Evolutionary conservation across 2,888 invertebrate genomes (phyloP).

Genomic region (Cosmia trapezina): DNA sequence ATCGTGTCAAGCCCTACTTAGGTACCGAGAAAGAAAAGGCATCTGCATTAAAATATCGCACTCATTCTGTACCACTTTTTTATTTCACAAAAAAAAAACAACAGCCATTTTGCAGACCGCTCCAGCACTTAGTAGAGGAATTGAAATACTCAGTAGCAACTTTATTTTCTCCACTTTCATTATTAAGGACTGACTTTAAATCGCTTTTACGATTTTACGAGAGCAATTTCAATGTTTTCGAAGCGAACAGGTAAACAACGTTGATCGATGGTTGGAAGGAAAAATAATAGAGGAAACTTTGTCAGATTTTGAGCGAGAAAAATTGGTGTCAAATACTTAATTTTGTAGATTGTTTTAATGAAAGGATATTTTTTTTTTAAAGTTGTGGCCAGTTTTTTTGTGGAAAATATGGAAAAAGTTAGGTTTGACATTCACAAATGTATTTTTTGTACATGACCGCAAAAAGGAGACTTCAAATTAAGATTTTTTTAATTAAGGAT

Average conservation of each 20-base stretch:
- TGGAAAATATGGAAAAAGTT: no score
- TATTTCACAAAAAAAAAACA: constrained; percentile 34
- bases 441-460: no score
- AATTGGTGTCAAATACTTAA: constrained; percentile 11
- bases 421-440: no score
- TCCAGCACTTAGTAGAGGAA: constrained; percentile 58
- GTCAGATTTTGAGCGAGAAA: constrained; percentile 6
- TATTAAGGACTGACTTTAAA: constrained; percentile 36
- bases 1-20: constrained; percentile 40
- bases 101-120: constrained; percentile 51
- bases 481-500: no score
- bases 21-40: constrained; percentile 29
- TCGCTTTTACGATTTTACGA: constrained; percentile 34
- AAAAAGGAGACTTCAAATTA: no score
- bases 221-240: constrained; percentile 47
- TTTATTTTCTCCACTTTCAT: constrained; percentile 50
- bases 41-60: constrained; percentile 48
- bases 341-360: constrained; percentile 23
- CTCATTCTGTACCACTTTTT: constrained; percentile 44
- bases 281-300: constrained; percentile 32
- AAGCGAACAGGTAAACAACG: constrained; percentile 48
- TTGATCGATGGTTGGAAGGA: constrained; percentile 37
- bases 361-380: no score
- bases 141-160: constrained; percentile 51
- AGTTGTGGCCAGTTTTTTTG: not conserved